phyloP scores from a whole-genome alignment of 1,140 invertebrate genomes.

The Drosophila auraria region DNA sequence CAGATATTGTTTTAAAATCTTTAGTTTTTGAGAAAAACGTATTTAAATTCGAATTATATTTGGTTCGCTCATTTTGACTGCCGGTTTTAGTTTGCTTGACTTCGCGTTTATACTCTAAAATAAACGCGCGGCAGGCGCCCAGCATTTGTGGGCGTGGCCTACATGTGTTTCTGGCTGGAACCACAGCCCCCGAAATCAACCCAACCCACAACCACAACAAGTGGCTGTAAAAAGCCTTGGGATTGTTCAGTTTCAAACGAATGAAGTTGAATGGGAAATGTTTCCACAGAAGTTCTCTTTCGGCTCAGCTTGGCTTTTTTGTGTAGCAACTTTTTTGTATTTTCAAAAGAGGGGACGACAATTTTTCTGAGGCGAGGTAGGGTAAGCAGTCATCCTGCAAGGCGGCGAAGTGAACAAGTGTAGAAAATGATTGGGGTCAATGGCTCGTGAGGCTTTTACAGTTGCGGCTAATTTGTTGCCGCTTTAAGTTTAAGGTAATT shows the following conservation, averaged over 20 bases:
- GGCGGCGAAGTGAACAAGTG: slow-evolving; percentile 51
- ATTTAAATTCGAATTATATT: slow-evolving; percentile 57
- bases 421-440: slow-evolving; percentile 61
- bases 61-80: slow-evolving; percentile 16
- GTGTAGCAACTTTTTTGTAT: slow-evolving; percentile 41
- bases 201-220: slow-evolving; percentile 52
- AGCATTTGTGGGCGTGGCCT: slow-evolving; percentile 31
- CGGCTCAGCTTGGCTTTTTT: slow-evolving; percentile 36
- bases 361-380: slow-evolving; percentile 13
- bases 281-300: slow-evolving; percentile 45
- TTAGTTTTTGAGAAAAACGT: slow-evolving; percentile 33
- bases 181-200: not conserved
- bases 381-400: slow-evolving; percentile 18
- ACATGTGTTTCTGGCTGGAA: slow-evolving; percentile 47
- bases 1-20: slow-evolving; percentile 16
- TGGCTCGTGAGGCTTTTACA: slow-evolving; percentile 50
- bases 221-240: slow-evolving; percentile 64
- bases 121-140: not conserved
- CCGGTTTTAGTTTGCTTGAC: slow-evolving; percentile 35
- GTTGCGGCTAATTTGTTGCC: slow-evolving; percentile 31
- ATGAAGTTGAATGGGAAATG: slow-evolving; percentile 60
- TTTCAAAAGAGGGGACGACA: slow-evolving; percentile 34
- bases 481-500: slow-evolving; percentile 7
- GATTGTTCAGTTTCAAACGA: slow-evolving; percentile 59
- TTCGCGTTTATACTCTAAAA: slow-evolving; percentile 25